Evolutionary conservation across 1,140 invertebrate genomes (phyloP).

Genomic region (Micrasema minimum): DNA sequence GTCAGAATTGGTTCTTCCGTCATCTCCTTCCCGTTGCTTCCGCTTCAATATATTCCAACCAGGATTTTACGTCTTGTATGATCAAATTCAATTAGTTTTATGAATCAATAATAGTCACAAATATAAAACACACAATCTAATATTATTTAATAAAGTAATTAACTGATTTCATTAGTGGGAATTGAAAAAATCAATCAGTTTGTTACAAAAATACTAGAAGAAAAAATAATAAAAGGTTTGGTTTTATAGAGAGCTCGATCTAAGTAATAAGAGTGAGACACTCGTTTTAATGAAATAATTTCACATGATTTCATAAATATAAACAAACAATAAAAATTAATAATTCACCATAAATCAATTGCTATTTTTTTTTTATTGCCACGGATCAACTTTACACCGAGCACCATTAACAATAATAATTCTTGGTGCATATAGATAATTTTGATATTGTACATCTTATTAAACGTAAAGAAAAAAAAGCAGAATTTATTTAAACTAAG

Average conservation of each 20-base stretch:
- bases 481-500: no score
- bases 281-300: neutral
- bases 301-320: neutral
- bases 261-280: neutral
- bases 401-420: conserved; percentile 9
- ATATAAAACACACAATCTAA: neutral
- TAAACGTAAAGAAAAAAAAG: no score
- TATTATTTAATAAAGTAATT: neutral
- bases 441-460: no score
- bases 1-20: conserved; percentile 3
- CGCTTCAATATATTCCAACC: conserved; percentile 34
- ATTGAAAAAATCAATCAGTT: neutral
- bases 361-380: neutral
- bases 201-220: neutral
- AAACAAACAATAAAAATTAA: neutral
- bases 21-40: neutral
- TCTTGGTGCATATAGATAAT: no score
- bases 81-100: conserved; percentile 45
- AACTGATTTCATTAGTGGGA: no score
- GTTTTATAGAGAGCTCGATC: conserved; percentile 18
- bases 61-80: conserved; percentile 36
- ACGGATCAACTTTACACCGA: neutral
- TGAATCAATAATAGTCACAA: conserved; percentile 21
- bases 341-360: no score
- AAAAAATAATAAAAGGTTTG: conserved; percentile 1